phyloP scores from a whole-genome alignment of 1,140 invertebrate genomes.

The Pseudachorutes palmiensis region DNA sequence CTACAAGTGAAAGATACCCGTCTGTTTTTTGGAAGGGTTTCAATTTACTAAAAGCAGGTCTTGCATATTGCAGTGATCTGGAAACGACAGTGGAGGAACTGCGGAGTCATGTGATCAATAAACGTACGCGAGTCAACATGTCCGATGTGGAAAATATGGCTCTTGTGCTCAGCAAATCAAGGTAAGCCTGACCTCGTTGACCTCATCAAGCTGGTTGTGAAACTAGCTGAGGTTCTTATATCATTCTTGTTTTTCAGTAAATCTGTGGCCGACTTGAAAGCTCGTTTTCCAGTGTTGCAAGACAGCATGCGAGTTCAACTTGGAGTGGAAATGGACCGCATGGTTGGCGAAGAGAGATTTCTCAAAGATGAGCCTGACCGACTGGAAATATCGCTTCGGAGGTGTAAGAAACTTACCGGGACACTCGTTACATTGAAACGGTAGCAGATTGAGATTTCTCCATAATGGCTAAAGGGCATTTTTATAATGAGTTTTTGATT shows the following conservation, averaged over 20 bases:
- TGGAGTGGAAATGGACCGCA: constrained; percentile 85
- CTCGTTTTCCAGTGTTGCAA: constrained; percentile 78
- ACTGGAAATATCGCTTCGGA: constrained; percentile 75
- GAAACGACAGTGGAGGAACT: constrained; percentile 91
- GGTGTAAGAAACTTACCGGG: constrained; percentile 93
- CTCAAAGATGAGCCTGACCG: constrained; percentile 89
- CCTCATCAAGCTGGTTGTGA: too few species aligned
- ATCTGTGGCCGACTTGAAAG: constrained; percentile 89
- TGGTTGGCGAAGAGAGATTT: constrained; percentile 87
- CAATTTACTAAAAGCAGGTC: not conserved
- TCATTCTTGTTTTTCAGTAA: constrained; percentile 52
- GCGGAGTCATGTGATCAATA: constrained; percentile 86
- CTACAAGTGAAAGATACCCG: not conserved
- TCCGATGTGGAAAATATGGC: constrained; percentile 94
- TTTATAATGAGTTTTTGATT: not conserved
- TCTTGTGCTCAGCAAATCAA: constrained; percentile 74
- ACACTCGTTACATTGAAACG: constrained; percentile 93
- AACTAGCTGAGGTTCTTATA: too few species aligned
- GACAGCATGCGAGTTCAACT: constrained; percentile 80
- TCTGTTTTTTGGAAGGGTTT: constrained; percentile 11
- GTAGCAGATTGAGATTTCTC: too few species aligned
- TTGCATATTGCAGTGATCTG: constrained; percentile 60
- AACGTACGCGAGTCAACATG: constrained; percentile 90
- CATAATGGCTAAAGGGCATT: not conserved
- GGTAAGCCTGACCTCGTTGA: too few species aligned